Evolutionary conservation across 2,797 vertebrate genomes (phyloP).

Genomic region (Fringilla coelebs): DNA sequence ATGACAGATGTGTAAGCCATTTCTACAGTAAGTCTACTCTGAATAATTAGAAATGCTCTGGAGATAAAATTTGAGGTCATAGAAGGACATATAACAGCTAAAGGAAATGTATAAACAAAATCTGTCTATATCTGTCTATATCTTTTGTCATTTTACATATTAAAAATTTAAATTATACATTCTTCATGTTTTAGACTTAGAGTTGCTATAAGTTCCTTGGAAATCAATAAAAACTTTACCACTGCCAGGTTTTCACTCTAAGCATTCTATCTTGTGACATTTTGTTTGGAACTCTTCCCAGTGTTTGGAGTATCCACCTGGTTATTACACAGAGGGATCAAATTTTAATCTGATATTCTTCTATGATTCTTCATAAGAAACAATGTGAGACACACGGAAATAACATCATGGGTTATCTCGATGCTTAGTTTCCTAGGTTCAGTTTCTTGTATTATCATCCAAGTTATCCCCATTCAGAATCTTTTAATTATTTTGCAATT

Average conservation of each 20-base stretch:
- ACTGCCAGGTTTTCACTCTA: neutral
- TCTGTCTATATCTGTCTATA: neutral
- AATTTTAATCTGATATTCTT: conserved; percentile 16
- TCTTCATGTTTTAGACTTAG: neutral
- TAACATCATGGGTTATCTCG: neutral
- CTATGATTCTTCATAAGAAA: neutral
- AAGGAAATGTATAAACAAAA: neutral
- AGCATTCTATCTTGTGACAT: neutral
- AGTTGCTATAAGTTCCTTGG: neutral
- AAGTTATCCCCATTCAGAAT: neutral
- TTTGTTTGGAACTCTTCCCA: neutral
- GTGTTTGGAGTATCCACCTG: neutral
- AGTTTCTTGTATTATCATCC: neutral
- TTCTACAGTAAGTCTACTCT: conserved; percentile 40
- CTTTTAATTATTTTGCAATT: neutral
- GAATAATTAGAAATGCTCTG: conserved; percentile 55
- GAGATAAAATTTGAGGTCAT: conserved; percentile 48
- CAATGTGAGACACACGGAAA: neutral
- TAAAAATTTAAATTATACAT: neutral
- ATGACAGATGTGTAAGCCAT: conserved; percentile 62
- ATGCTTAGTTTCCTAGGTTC: neutral
- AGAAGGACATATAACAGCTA: conserved; percentile 29
- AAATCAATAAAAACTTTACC: neutral
- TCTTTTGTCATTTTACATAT: neutral
- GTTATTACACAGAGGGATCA: neutral